phyloP scores from a whole-genome alignment of 2,888 invertebrate genomes.

The Cataglyphis cursor region DNA sequence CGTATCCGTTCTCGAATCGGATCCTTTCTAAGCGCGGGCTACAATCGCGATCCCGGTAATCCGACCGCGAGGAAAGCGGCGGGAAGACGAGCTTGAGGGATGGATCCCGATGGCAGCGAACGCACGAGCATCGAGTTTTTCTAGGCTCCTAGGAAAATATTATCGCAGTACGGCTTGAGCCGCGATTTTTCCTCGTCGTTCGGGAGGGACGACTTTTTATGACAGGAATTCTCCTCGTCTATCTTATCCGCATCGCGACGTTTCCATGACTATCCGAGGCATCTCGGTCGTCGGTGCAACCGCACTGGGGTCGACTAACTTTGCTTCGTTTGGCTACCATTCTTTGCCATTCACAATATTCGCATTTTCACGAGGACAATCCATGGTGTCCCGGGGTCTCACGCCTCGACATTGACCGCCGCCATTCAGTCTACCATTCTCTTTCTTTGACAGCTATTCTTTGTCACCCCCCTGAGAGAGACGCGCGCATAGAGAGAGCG shows the following conservation, averaged over 20 bases:
- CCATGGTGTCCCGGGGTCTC: constrained; percentile 77
- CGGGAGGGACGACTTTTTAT: constrained; percentile 64
- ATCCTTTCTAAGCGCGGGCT: constrained; percentile 28
- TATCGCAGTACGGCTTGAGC: constrained; percentile 71
- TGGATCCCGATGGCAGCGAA: constrained; percentile 32
- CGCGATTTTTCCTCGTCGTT: constrained; percentile 54
- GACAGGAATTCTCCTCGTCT: constrained; percentile 43
- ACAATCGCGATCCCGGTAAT: constrained; percentile 38
- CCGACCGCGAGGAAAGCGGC: constrained; percentile 27
- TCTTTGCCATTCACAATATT: constrained; percentile 81
- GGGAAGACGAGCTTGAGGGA: constrained; percentile 61
- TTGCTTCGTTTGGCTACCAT: constrained; percentile 81
- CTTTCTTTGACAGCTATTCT: constrained; percentile 82
- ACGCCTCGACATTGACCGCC: constrained; percentile 84
- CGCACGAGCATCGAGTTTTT: constrained; percentile 70
- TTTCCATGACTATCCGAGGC: constrained; percentile 14
- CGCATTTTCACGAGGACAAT: constrained; percentile 81
- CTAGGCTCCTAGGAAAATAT: constrained; percentile 80
- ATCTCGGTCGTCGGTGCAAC: constrained; percentile 37
- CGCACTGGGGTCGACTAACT: constrained; percentile 71
- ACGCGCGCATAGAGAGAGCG: constrained; percentile 31
- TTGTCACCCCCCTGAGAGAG: constrained; percentile 73
- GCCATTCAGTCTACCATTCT: constrained; percentile 80
- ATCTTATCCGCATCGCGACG: constrained; percentile 44
- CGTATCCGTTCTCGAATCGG: constrained; percentile 44